Percentiles rank a stretch among this genome's conserved stretches.
These are phyloP conservation scores for Mycteria americana DNA, from an alignment of 2,797 vertebrate genomes.

Conservation along the genomic window DNA sequence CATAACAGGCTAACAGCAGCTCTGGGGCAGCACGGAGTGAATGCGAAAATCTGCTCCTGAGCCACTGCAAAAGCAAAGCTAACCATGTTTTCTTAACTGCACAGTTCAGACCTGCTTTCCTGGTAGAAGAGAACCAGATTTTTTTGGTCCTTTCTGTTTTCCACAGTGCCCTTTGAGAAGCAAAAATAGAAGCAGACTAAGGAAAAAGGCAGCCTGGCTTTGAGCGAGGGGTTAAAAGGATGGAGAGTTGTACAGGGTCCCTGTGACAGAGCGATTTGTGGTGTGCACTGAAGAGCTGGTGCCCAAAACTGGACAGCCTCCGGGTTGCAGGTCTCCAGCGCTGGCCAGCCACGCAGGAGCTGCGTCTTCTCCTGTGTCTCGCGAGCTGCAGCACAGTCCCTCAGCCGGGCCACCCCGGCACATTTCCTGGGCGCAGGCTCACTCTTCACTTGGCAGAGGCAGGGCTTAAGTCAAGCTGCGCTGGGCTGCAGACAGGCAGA, in stretches of 20 bases:
- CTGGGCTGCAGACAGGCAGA: not conserved
- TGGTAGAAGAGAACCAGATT: not conserved
- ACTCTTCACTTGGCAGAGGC: not conserved
- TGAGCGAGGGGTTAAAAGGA: not conserved
- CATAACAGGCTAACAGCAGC: not conserved
- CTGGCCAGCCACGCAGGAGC: not conserved
- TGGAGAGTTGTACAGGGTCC: not conserved
- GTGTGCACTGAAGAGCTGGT: not conserved
- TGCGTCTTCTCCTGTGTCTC: fast-evolving
- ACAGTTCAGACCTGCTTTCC: not conserved
- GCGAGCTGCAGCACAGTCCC: fast-evolving
- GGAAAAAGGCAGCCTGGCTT: not conserved
- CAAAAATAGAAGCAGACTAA: slow-evolving; percentile 8
- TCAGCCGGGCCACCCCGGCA: not conserved
- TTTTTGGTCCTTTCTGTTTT: not conserved
- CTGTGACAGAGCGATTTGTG: not conserved
- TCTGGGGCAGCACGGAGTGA: not conserved
- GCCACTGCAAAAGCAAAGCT: not conserved
- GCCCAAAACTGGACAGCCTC: not conserved
- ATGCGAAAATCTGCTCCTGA: not conserved
- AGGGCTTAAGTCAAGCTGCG: not conserved
- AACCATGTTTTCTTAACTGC: not conserved
- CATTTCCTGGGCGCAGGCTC: not conserved
- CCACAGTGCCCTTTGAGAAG: not conserved
- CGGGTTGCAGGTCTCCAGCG: fast-evolving